These are phyloP conservation scores for Dasypogon diadema DNA, from an alignment of 2,888 invertebrate genomes.

Conservation along the genomic window DNA sequence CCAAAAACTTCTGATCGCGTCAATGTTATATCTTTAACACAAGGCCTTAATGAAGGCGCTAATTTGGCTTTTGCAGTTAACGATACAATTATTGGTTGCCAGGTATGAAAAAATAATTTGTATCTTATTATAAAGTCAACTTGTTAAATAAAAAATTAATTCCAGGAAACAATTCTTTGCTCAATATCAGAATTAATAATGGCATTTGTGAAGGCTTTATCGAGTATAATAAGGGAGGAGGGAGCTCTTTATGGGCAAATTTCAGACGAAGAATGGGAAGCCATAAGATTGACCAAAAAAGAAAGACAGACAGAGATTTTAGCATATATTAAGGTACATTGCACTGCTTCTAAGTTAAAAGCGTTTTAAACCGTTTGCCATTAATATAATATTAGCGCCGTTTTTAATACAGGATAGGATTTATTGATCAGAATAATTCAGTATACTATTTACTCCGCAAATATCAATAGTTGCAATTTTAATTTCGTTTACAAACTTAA, in stretches of 20 bases:
- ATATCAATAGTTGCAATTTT: no score
- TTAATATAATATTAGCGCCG: no score
- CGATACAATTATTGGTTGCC: slow-evolving; percentile 72
- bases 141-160: background rate
- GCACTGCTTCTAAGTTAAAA: no score
- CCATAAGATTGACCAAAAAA: slow-evolving; percentile 76
- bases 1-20: slow-evolving; percentile 72
- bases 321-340: slow-evolving; percentile 73
- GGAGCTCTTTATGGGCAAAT: slow-evolving; percentile 79
- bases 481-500: no score
- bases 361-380: no score
- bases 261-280: slow-evolving; percentile 89
- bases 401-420: no score
- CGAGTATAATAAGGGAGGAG: slow-evolving; percentile 78
- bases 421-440: no score
- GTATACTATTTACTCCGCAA: no score
- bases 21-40: slow-evolving; percentile 72
- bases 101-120: slow-evolving; percentile 66
- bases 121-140: no score
- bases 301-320: slow-evolving; percentile 74
- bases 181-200: slow-evolving; percentile 77
- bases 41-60: slow-evolving; percentile 80
- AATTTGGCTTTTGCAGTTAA: slow-evolving; percentile 85
- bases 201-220: slow-evolving; percentile 77
- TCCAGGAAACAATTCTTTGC: slow-evolving; percentile 76